Evolutionary conservation across 2,113 vertebrate genomes (phyloP).

Genomic region (Telmatochromis bifrenatus): DNA sequence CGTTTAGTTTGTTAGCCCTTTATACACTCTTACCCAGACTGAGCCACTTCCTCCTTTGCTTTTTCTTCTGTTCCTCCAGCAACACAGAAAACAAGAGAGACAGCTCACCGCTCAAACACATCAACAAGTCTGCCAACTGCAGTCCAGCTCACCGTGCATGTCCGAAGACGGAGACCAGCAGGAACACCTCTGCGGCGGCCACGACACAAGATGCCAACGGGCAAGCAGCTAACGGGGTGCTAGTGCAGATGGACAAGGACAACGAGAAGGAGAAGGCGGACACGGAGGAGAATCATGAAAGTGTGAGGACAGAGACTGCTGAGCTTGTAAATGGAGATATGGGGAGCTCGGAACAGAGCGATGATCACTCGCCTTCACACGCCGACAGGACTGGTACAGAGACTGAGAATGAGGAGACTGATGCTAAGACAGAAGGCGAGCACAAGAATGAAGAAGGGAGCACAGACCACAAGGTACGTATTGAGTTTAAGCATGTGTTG

Average conservation of each 20-base stretch:
- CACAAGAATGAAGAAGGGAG: conserved; percentile 21
- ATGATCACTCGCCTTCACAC: not conserved
- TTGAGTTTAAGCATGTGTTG: not conserved
- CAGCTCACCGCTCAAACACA: conserved; percentile 44
- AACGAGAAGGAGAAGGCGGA: not conserved
- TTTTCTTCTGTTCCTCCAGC: conserved; percentile 47
- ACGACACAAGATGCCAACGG: conserved; percentile 37
- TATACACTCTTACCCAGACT: not conserved
- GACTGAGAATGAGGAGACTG: conserved; percentile 10
- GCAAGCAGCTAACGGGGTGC: conserved; percentile 52
- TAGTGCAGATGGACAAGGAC: conserved; percentile 56
- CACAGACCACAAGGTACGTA: conserved; percentile 50
- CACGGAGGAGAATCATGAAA: not conserved
- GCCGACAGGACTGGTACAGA: not conserved
- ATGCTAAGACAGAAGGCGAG: not conserved
- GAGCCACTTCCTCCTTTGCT: conserved; percentile 30
- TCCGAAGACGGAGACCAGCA: conserved; percentile 19
- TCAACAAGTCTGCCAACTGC: conserved; percentile 48
- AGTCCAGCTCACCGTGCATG: conserved; percentile 45
- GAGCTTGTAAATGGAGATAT: conserved; percentile 66
- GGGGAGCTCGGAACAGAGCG: conserved; percentile 3
- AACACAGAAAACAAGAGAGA: conserved; percentile 57
- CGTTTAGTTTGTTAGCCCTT: not conserved
- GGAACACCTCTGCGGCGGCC: not conserved
- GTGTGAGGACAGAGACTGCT: not conserved